A percentile compares a stretch with the other conserved stretches of the same genome.
Conservation (phyloP, 2,113 vertebrate genomes). For the Geococcyx californianus region DNA sequence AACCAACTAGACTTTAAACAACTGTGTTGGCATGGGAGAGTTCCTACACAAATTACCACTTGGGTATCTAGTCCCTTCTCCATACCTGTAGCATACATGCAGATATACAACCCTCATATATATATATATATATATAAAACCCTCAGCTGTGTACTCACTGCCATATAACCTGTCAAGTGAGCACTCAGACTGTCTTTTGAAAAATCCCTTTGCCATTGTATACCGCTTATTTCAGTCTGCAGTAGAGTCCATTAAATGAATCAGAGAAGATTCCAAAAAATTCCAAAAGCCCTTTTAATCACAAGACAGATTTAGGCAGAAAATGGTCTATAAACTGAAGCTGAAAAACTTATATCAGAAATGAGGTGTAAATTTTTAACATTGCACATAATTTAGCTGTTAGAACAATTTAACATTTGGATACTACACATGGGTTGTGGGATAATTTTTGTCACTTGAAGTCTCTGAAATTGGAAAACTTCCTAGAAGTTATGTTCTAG, state of each 20-base stretch:
- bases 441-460: constrained; percentile 61
- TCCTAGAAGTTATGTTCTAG: constrained; percentile 43
- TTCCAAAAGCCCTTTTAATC: not conserved
- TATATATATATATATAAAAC: no score
- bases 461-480: constrained; percentile 50
- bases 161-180: not conserved
- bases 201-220: not conserved
- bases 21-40: not conserved
- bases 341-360: constrained; percentile 34
- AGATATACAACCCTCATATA: not conserved
- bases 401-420: constrained; percentile 58
- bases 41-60: not conserved
- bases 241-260: not conserved
- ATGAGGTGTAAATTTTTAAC: constrained; percentile 48
- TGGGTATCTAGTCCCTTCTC: not conserved
- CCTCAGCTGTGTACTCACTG: not conserved
- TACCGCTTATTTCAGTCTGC: not conserved
- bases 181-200: not conserved
- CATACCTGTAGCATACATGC: not conserved
- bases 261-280: not conserved
- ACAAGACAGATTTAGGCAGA: not conserved
- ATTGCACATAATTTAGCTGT: constrained; percentile 36
- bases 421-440: constrained; percentile 34
- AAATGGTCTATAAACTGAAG: constrained; percentile 20
- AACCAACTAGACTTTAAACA: not conserved